Percentiles rank a stretch among this genome's conserved stretches.
phyloP scores from a whole-genome alignment of 1,140 invertebrate species.

The roundworm (Caenorhabditis elegans) region WBcel235 BX284605.5:19512501-19513000 shows the following conservation, averaged over 20 bases:
- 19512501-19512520: constrained; percentile 59
- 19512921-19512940: constrained; percentile 49
- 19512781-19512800: too few species aligned
- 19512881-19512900: background rate
- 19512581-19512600: constrained; percentile 43
- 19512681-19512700: too few species aligned
- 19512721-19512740: too few species aligned
- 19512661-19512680: too few species aligned
- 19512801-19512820: constrained; percentile 39
- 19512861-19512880: constrained; percentile 25
- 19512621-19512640: constrained; percentile 45
- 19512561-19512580: constrained; percentile 54
- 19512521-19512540: constrained; percentile 36
- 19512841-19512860: constrained; percentile 39
- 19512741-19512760: too few species aligned
- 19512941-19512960: constrained; percentile 46
- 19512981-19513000: constrained; percentile 37
- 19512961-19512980: constrained; percentile 13
- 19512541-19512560: constrained; percentile 46
- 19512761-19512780: too few species aligned
- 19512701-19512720: too few species aligned
- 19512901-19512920: constrained; percentile 49
- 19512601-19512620: constrained; percentile 47
- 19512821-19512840: constrained; percentile 35
- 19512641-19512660: too few species aligned